Evolutionary conservation across 2,888 invertebrate genomes (phyloP).

Genomic region (Mesodorylaimus sp.): DNA sequence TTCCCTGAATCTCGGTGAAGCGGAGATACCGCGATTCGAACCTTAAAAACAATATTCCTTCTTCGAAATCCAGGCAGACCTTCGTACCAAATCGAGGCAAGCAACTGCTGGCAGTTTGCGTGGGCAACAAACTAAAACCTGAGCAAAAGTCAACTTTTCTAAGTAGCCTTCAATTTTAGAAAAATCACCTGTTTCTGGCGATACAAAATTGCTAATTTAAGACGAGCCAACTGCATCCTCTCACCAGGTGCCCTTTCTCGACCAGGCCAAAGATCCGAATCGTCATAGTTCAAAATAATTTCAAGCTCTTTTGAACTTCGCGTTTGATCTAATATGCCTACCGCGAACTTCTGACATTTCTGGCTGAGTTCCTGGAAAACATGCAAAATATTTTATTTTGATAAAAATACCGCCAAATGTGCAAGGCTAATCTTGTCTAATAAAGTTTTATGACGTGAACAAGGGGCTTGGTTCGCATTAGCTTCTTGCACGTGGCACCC

Average conservation of each 20-base stretch:
- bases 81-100: conserved; percentile 91
- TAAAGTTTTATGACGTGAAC: too few relatives aligned
- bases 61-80: conserved; percentile 82
- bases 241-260: conserved; percentile 52
- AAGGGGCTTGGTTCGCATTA: too few relatives aligned
- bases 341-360: conserved; percentile 90
- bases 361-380: conserved; percentile 61
- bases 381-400: too few relatives aligned
- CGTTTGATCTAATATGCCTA: conserved; percentile 83
- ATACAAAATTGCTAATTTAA: conserved; percentile 86
- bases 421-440: too few relatives aligned
- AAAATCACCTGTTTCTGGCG: conserved; percentile 79
- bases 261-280: conserved; percentile 39
- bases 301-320: conserved; percentile 86
- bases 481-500: too few relatives aligned
- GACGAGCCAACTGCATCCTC: conserved; percentile 74
- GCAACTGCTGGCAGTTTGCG: conserved; percentile 80
- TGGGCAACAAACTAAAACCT: conserved; percentile 94
- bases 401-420: too few relatives aligned
- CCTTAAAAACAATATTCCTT: conserved; percentile 75
- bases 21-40: too few relatives aligned
- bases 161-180: too few relatives aligned
- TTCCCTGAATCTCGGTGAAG: too few relatives aligned
- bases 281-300: conserved; percentile 84
- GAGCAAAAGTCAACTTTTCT: conserved; percentile 34